A percentile compares a stretch with the other conserved stretches of the same genome.
Conservation (phyloP, 2,797 vertebrate species). For the Stomatorhinus walkeri region DNA sequence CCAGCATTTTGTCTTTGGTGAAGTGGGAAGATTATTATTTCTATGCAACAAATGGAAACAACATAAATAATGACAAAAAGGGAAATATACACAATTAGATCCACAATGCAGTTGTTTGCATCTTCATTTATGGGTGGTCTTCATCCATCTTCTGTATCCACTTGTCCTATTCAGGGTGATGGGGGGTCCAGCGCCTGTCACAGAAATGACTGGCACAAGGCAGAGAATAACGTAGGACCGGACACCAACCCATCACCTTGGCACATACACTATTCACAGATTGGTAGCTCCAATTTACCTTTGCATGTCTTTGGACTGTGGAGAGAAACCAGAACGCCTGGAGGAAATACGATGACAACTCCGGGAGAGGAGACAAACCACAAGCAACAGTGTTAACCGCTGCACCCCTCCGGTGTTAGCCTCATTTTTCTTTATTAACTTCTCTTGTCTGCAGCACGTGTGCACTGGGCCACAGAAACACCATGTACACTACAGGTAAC, state of each 20-base stretch:
- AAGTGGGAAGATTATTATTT: background rate
- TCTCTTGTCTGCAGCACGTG: background rate
- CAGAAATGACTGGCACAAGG: too few species aligned
- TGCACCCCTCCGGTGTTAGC: background rate
- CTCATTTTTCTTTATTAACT: background rate
- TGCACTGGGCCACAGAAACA: background rate
- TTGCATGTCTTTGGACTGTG: background rate
- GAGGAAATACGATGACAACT: background rate
- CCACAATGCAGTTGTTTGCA: background rate
- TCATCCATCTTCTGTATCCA: background rate
- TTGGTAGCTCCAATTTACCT: background rate
- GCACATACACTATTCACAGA: background rate
- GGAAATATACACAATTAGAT: background rate
- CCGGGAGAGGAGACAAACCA: background rate
- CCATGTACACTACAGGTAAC: background rate
- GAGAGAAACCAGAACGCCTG: background rate
- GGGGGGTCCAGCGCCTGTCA: background rate
- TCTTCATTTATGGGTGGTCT: background rate
- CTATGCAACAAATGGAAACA: background rate
- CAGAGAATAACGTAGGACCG: background rate
- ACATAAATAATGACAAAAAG: background rate
- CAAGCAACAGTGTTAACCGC: background rate
- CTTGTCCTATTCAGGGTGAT: background rate
- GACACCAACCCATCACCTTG: background rate
- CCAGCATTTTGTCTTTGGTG: background rate